phyloP scores from a whole-genome alignment of 2,797 vertebrate species.

The Meda fulgida region DNA sequence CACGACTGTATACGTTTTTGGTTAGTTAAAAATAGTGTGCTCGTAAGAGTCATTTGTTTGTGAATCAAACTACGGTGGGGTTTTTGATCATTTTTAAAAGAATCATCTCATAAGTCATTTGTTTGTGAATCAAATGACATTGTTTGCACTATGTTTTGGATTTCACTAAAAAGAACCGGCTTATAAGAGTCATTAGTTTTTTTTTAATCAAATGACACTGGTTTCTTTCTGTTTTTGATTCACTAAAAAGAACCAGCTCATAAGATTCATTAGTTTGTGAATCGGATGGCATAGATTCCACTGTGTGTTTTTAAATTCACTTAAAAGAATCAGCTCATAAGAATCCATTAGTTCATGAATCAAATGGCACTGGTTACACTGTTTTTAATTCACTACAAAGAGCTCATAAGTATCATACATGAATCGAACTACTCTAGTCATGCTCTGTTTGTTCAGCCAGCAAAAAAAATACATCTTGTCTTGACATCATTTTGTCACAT shows the following conservation, averaged over 20 bases:
- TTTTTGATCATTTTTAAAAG: not conserved
- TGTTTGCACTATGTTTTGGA: not conserved
- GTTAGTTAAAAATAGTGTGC: not conserved
- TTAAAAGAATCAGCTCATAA: not conserved
- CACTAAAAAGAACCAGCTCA: not conserved
- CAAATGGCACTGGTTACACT: not conserved
- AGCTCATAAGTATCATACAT: not conserved
- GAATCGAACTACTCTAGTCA: not conserved
- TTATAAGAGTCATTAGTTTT: not conserved
- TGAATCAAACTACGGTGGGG: not conserved
- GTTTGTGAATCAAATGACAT: not conserved
- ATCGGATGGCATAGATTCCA: not conserved
- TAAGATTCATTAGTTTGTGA: not conserved
- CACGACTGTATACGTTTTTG: not conserved
- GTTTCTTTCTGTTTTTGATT: not conserved
- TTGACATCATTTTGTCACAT: not conserved
- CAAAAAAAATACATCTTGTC: not conserved
- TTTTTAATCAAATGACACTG: not conserved
- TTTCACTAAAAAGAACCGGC: not conserved
- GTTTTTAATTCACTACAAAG: not conserved
- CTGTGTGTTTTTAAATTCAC: not conserved
- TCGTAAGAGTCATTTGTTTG: not conserved
- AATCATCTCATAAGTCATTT: not conserved
- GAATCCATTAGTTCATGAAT: not conserved
- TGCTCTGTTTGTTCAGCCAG: not conserved